Percentiles rank a stretch among this genome's conserved stretches.
These are phyloP conservation scores for Ancistrus triradiatus DNA, from an alignment of 2,113 vertebrate species.

Conservation along the genomic window DNA sequence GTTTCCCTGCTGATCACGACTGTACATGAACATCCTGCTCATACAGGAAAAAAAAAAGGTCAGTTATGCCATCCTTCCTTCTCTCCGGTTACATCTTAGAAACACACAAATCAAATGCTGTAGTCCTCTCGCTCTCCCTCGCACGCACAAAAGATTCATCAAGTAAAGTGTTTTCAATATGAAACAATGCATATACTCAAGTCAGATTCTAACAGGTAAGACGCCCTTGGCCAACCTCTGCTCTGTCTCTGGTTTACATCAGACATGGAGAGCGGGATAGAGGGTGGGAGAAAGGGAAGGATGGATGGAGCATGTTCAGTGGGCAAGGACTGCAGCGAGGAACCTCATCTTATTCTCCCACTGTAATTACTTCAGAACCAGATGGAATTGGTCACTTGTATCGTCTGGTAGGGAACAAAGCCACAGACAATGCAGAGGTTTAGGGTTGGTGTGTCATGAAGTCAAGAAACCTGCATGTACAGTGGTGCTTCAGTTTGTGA, in stretches of 20 bases:
- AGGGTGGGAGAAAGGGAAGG: conserved; percentile 42
- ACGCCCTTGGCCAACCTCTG: conserved; percentile 61
- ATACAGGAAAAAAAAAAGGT: conserved; percentile 22
- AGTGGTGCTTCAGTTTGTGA: too few relatives aligned
- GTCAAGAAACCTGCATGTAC: background rate
- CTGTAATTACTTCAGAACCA: conserved; percentile 85
- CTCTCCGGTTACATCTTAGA: conserved; percentile 25
- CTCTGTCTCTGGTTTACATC: conserved; percentile 47
- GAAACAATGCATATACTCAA: conserved; percentile 76
- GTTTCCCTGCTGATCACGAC: background rate
- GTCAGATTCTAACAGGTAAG: conserved; percentile 82
- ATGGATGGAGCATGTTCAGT: conserved; percentile 51
- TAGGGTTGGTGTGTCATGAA: background rate
- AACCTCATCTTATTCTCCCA: conserved; percentile 35
- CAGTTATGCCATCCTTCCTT: conserved; percentile 32
- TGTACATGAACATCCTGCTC: conserved; percentile 22
- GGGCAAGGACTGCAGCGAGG: conserved; percentile 58
- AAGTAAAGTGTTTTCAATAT: conserved; percentile 79
- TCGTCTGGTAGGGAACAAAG: conserved; percentile 74
- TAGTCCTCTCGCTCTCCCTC: conserved; percentile 16
- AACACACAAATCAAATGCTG: conserved; percentile 39
- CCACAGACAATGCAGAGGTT: background rate
- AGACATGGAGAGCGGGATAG: conserved; percentile 37
- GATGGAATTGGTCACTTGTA: conserved; percentile 86
- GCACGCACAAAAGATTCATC: conserved; percentile 25